Conservation (phyloP, 2,113 vertebrate species). For the Scopus umbretta region DNA sequence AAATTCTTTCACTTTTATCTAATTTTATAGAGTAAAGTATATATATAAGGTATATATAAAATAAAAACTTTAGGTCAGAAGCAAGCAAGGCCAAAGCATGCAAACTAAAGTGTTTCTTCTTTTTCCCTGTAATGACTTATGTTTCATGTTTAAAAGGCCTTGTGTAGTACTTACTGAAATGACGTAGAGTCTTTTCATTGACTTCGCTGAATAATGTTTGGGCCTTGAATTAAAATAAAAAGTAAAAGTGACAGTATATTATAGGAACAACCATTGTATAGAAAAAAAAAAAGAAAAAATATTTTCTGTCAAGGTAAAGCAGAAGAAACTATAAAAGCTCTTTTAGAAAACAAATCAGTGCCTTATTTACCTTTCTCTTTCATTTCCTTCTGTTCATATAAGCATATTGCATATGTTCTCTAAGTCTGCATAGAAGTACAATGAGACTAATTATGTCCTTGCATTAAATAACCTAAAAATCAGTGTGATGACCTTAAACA, state of each 20-base stretch:
- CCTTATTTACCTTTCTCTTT: not conserved
- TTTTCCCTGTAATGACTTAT: not conserved
- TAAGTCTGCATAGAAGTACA: not conserved
- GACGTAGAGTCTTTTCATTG: not conserved
- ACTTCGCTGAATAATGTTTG: not conserved
- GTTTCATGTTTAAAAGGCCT: not conserved
- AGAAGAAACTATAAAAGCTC: not conserved
- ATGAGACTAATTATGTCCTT: not conserved
- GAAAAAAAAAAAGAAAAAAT: no score
- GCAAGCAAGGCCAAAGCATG: not conserved
- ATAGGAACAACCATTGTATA: not conserved
- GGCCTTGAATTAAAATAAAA: not conserved
- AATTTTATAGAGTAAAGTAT: no score
- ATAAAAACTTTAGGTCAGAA: not conserved
- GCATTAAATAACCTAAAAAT: not conserved
- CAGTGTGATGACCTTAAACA: not conserved
- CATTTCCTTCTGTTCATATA: not conserved
- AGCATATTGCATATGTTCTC: not conserved
- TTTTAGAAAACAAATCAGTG: not conserved
- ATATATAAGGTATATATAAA: not conserved
- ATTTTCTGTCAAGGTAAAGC: not conserved
- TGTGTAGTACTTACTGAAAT: not conserved
- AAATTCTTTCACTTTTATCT: not conserved
- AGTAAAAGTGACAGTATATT: not conserved
- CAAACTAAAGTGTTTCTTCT: not conserved